A percentile compares a stretch with the other conserved stretches of the same genome.
Evolutionary conservation across 2,113 vertebrate genomes (phyloP).

Genomic region (Pluvialis apricaria): DNA sequence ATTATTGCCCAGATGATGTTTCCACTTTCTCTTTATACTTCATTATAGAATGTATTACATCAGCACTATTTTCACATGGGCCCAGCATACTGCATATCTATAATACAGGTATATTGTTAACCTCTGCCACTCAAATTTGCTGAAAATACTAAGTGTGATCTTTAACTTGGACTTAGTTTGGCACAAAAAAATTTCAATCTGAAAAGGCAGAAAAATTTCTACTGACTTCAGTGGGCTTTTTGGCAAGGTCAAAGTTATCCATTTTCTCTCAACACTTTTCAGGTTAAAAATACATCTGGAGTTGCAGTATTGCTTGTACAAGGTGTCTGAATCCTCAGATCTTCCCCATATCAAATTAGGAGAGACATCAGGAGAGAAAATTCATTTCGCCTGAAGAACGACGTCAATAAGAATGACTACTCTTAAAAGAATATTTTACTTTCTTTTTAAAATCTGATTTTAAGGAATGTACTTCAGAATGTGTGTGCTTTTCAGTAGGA

Average conservation of each 20-base stretch:
- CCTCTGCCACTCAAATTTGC: background rate
- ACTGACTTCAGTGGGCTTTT: background rate
- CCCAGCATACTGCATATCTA: accelerated
- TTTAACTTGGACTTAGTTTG: background rate
- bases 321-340: background rate
- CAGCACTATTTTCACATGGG: background rate
- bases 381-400: background rate
- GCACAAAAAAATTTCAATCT: background rate
- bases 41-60: background rate
- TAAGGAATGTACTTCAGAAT: background rate
- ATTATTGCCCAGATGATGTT: background rate
- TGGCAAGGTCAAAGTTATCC: accelerated
- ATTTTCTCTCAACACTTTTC: background rate
- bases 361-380: background rate
- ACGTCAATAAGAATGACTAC: background rate
- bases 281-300: background rate
- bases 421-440: background rate
- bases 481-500: background rate
- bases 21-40: background rate
- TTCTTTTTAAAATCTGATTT: background rate
- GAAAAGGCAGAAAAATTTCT: background rate
- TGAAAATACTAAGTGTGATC: background rate
- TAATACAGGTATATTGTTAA: background rate
- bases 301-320: background rate
- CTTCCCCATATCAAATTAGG: background rate